Evolutionary conservation across 2,113 vertebrate species (phyloP), one percentile per base, ranked within the genome.

Genomic region (Cyprinodon tularosa): DNA sequence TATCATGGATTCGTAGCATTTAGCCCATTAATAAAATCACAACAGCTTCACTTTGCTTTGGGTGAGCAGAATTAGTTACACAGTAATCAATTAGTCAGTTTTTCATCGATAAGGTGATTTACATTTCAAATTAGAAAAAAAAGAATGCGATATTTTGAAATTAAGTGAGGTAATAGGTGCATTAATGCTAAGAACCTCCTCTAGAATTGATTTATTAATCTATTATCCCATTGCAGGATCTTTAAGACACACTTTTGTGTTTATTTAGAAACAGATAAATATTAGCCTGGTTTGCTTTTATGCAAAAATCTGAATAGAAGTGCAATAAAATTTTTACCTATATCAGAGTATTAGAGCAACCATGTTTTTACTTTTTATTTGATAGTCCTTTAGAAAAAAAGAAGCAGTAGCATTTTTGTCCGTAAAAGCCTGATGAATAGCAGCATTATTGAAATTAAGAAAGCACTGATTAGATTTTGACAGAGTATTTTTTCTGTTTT

Each of bases 381-480:
- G 5, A 42, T 42, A 42, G 42, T 42, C 5, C 42, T 42, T 42
- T 6, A 9, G 9, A 42, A 42, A 6, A 57, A 57, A 57, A 57
- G 50, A 57, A 9, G 20, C 50, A 57, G 7, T 20, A 15, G 15
- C 15, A 15, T 53, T 15, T 53, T 17, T 62, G 44, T 9, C 69
- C 64, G 13, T 29, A 84, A 77, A 74, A 69, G 40, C 5, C 6
- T 67, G 48, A 50, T 62, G 64, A 83, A 61, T 59, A 40, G 38
- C 53, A 60, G 37, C 53, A 42, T 60, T 57, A 42, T 22, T n/a
- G 38, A 85, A 66, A 83, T 69, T 48, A 37, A 62, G 71, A 48
- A 70, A 71, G 50, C 12, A 15, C 63, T 87, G 87, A 86, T 87
- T 88, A 84, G 77, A 65, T 17, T 36, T 62, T 82, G 89, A 85